Conservation (phyloP, 2,113 vertebrate species). For the Sterna hirundo region DNA sequence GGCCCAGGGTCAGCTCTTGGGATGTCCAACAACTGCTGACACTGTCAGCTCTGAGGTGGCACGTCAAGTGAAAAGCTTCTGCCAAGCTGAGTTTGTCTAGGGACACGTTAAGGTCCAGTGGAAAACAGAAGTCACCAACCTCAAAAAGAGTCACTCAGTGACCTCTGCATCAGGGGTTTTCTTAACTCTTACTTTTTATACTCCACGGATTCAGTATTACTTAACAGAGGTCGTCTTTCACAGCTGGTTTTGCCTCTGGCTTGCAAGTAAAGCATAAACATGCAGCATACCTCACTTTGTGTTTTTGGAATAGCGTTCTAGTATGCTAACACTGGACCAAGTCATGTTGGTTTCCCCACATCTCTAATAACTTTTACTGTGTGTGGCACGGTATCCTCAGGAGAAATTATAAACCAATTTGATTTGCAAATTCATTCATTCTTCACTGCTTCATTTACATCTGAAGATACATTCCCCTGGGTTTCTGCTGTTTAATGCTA, state of each 20-base stretch:
- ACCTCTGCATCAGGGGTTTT: not conserved
- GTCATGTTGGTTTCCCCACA: not conserved
- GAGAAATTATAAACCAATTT: not conserved
- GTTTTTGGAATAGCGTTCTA: not conserved
- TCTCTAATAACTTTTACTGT: not conserved
- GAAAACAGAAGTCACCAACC: not conserved
- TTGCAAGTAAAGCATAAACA: not conserved
- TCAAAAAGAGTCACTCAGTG: not conserved
- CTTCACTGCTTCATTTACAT: not conserved
- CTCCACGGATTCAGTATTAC: not conserved
- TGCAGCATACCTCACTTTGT: not conserved
- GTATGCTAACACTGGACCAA: not conserved
- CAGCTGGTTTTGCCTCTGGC: not conserved
- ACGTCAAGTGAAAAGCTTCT: not conserved
- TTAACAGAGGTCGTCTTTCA: not conserved
- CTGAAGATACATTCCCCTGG: not conserved
- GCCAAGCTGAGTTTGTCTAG: not conserved
- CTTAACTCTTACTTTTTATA: not conserved
- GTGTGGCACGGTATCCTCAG: not conserved
- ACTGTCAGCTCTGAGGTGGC: not conserved
- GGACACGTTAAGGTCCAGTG: not conserved
- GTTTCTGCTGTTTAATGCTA: not conserved
- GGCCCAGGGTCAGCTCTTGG: not conserved
- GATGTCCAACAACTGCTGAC: not conserved
- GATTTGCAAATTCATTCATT: slow-evolving; percentile 13